phyloP scores from a whole-genome alignment of 1,140 invertebrate genomes.

The Parasteatoda tepidariorum region DNA sequence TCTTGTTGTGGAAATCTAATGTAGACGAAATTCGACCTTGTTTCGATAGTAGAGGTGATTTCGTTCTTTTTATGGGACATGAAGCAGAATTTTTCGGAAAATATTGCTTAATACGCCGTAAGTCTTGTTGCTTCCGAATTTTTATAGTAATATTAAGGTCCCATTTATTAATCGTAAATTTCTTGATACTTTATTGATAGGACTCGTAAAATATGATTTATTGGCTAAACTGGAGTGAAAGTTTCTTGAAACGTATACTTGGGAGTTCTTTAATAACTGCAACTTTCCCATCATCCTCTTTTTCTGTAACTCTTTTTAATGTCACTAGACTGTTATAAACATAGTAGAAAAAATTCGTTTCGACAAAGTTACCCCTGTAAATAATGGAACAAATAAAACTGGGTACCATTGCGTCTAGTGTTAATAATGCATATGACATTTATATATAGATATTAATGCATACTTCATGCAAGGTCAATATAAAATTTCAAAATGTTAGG shows the following conservation, averaged over 20 bases:
- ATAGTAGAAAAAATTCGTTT: too few species aligned
- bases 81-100: constrained; percentile 52
- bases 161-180: constrained; percentile 59
- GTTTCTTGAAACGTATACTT: constrained; percentile 6
- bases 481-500: too few species aligned
- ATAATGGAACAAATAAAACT: too few species aligned
- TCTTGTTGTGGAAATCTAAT: not conserved
- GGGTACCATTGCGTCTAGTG: too few species aligned
- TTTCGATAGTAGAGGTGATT: constrained; percentile 34
- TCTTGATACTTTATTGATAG: constrained; percentile 55
- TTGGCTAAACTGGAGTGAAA: constrained; percentile 7
- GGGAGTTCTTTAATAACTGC: not conserved
- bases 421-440: too few species aligned
- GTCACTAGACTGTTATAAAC: too few species aligned
- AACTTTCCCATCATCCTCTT: not conserved
- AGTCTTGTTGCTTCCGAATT: constrained; percentile 28
- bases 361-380: too few species aligned
- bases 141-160: constrained; percentile 56
- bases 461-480: too few species aligned
- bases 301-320: not conserved
- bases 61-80: constrained; percentile 44
- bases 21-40: constrained; percentile 2
- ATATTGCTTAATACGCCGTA: constrained; percentile 45
- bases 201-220: constrained; percentile 54
- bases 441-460: too few species aligned